phyloP scores from a whole-genome alignment of 2,888 invertebrate genomes.

The Sminthurides aquaticus region DNA sequence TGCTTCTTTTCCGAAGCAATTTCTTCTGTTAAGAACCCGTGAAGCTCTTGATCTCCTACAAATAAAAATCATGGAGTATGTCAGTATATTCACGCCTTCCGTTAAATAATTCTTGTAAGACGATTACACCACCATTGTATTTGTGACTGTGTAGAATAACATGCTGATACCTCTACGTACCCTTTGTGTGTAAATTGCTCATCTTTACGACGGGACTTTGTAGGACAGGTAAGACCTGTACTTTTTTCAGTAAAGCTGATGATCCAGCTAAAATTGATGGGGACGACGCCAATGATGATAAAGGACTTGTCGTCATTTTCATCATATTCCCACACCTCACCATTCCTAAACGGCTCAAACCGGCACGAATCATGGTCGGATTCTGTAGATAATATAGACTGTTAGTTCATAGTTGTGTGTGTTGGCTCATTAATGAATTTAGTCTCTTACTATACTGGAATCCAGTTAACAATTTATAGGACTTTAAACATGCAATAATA shows the following conservation, averaged over 20 bases:
- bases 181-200: constrained; percentile 22
- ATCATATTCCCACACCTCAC: neutral
- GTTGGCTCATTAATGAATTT: too few relatives aligned
- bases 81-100: neutral
- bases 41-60: constrained; percentile 81
- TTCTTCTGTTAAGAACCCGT: constrained; percentile 87
- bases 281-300: neutral
- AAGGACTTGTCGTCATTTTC: neutral
- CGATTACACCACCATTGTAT: neutral
- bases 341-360: neutral
- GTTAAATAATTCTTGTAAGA: neutral
- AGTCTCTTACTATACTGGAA: too few relatives aligned
- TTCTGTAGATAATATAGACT: too few relatives aligned
- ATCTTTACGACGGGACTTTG: constrained; percentile 10
- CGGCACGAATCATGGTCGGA: neutral
- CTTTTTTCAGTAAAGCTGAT: neutral
- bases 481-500: too few relatives aligned
- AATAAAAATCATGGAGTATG: constrained; percentile 31
- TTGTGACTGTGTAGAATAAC: too few relatives aligned
- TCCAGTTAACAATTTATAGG: too few relatives aligned
- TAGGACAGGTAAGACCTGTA: neutral
- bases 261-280: neutral
- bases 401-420: too few relatives aligned
- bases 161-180: neutral
- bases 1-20: constrained; percentile 83